Percentiles rank a stretch among this genome's conserved stretches.
Conservation (phyloP, 2,888 invertebrate genomes). For the Eremobia ochroleuca region DNA sequence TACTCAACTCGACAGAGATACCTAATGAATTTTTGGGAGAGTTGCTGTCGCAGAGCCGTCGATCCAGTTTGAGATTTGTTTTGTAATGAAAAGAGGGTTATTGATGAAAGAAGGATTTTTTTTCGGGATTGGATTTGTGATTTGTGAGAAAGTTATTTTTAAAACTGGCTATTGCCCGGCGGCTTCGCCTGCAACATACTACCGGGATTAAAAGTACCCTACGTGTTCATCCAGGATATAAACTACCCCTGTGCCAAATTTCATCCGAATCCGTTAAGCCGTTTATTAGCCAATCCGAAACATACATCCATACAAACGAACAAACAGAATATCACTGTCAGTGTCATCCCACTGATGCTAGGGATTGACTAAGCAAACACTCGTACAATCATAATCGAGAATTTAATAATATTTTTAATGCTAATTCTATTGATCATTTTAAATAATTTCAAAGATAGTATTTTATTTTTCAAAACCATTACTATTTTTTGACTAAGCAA, state of each 20-base stretch:
- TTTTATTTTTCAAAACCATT: no score
- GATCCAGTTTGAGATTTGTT: conserved; percentile 52
- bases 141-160: background rate
- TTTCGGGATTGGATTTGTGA: conserved; percentile 1
- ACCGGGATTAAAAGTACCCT: background rate
- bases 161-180: background rate
- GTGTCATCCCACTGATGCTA: no score
- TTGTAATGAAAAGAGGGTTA: conserved; percentile 43
- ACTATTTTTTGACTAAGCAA: no score
- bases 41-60: conserved; percentile 41
- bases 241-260: background rate
- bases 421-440: no score
- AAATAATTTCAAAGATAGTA: no score
- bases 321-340: background rate
- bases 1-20: conserved; percentile 78
- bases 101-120: conserved; percentile 24
- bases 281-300: background rate
- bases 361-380: no score
- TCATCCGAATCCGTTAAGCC: background rate
- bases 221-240: background rate
- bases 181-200: background rate
- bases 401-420: no score
- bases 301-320: background rate
- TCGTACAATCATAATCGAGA: no score
- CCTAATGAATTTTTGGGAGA: conserved; percentile 67